phyloP scores from a whole-genome alignment of 2,113 vertebrate species.

The Tragelaphus strepsiceros region DNA sequence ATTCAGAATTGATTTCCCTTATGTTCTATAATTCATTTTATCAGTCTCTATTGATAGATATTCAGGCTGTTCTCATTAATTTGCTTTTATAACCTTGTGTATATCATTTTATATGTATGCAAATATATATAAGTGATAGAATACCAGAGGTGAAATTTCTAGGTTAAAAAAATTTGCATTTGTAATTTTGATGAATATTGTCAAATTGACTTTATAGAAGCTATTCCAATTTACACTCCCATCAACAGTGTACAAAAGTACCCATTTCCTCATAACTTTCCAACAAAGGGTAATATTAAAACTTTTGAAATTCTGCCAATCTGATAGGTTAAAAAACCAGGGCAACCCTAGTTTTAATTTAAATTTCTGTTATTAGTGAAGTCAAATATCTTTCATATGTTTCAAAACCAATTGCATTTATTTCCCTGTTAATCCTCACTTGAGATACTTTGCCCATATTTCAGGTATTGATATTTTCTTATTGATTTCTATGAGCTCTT shows the following conservation, averaged over 20 bases:
- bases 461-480: background rate
- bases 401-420: background rate
- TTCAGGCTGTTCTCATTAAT: background rate
- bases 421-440: background rate
- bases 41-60: background rate
- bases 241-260: background rate
- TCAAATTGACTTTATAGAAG: background rate
- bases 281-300: slow-evolving; percentile 1
- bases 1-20: background rate
- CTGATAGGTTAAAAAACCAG: background rate
- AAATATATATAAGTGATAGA: slow-evolving; percentile 23
- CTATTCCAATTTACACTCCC: background rate
- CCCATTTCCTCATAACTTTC: background rate
- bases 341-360: background rate
- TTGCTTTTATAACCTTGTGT: background rate
- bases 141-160: slow-evolving; percentile 1
- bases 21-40: background rate
- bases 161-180: slow-evolving; percentile 2
- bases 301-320: slow-evolving; percentile 2
- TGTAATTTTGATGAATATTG: slow-evolving; percentile 21
- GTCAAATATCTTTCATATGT: background rate
- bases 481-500: slow-evolving; percentile 6
- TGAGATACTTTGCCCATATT: background rate
- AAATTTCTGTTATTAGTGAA: background rate
- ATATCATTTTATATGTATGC: background rate